Base-by-base conservation (phyloP, 2,888 invertebrate genomes). In the Saturnia japonica region DNA sequence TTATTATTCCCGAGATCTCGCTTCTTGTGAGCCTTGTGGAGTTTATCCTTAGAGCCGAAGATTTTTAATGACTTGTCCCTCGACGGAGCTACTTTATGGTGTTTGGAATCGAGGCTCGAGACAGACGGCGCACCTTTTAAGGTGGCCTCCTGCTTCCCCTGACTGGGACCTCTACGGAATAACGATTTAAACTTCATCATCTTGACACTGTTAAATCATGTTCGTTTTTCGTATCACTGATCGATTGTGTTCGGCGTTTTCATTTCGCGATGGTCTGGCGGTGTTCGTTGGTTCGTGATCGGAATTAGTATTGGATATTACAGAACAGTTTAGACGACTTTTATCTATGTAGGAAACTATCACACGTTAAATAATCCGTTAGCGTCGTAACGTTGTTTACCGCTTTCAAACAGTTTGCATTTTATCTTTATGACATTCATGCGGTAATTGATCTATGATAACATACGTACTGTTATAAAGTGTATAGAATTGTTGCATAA, bases 161-260 rank as follows among this genome's bases (percentile, higher is more conserved):
- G 94, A 85, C 95, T 95, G 88, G 96, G 96, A 85, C 97, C 97
- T 96, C 97, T 97, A 95, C 97, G 97, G 95, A 97, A 97, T 91
- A 97, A 96, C 86, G 97, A 97, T 96, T 97, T 97, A 94, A 97
- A 96, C 95, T 97, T 97, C 96, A 97, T 97, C 97, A 97, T 97
- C 94, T 95, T 96, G 93, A 86, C 84, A 84, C 74, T 28, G 28
- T 73, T 84, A 84, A 83, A 75, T 73, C 85, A 82, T 80, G 70
- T 78, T 81, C 87, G 88, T 88, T 87, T 51, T 84, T 90, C 87
- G 91, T 88, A 82, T 89, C 88, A 91, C 88, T 89, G 87, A 85
- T 91, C 89, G 88, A 85, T 79, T 80, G 80, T 74, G 75, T 83
- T 82, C 82, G 81, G 80, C 76, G 77, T 71, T 73, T 75, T 73